Conservation (phyloP, 2,888 invertebrate species). For the Ichneumoninae sp. region DNA sequence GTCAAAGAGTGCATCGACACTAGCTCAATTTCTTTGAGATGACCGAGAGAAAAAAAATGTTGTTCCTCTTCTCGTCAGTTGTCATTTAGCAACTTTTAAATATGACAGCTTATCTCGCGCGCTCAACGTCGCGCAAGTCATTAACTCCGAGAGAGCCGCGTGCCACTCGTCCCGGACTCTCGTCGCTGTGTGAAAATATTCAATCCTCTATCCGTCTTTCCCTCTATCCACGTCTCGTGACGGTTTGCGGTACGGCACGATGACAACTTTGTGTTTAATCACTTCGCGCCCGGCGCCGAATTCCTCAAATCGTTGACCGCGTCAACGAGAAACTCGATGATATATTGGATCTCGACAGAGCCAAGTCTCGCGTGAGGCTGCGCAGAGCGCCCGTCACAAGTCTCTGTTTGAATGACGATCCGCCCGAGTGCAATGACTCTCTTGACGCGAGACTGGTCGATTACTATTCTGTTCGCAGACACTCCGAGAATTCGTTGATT, state of each 20-base stretch:
- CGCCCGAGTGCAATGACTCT: conserved; percentile 54
- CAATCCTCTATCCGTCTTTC: conserved; percentile 51
- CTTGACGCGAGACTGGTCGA: conserved; percentile 18
- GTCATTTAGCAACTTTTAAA: conserved; percentile 50
- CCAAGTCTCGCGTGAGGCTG: conserved; percentile 3
- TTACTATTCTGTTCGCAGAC: conserved; percentile 12
- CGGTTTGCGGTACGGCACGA: conserved; percentile 69
- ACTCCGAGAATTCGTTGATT: conserved; percentile 31
- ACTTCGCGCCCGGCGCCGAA: conserved; percentile 76
- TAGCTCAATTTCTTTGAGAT: not conserved
- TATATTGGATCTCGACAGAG: conserved; percentile 62
- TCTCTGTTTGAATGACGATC: conserved; percentile 45
- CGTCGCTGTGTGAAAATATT: conserved; percentile 59
- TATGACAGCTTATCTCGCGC: conserved; percentile 58
- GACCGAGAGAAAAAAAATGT: no score
- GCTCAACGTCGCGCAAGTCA: conserved; percentile 59
- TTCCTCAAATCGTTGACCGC: conserved; percentile 69
- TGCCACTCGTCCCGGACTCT: conserved; percentile 38
- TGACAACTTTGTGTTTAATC: conserved; percentile 81
- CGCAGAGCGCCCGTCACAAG: conserved; percentile 16
- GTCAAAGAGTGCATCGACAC: not conserved
- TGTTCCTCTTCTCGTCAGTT: conserved; percentile 28
- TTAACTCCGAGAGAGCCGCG: conserved; percentile 56
- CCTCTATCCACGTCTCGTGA: conserved; percentile 5
- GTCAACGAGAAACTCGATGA: conserved; percentile 66